Evolutionary conservation across 2,113 vertebrate species (phyloP), one percentile per base, ranked within the genome.

Genomic region (Salvelinus sp.): DNA sequence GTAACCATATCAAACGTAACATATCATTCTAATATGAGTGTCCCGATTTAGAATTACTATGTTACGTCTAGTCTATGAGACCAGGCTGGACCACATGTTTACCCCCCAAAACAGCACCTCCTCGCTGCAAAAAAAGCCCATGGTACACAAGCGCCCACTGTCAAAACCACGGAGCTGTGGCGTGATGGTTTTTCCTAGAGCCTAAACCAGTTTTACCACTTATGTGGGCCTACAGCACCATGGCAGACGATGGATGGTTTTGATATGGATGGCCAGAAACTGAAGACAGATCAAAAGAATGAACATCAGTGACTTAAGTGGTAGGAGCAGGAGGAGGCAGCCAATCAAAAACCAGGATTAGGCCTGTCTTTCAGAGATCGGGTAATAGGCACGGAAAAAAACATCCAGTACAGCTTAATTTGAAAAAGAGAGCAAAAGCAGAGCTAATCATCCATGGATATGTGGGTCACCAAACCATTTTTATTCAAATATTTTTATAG

Each of bases 141-240:
- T 12, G 14, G 62, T 38, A 64, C 25, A 78, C 68, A 84, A 69
- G 78, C 57, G 62, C 76, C 79, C 65, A 63, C 47, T 74, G 76
- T 78, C 69, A 75, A 81, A 23, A 71, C 72, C 23, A 10, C 75
- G 76, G 79, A 77, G 62, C n/a, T 0, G 4, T 74, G 63, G 6
- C 25, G 28, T 28, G 48, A 76, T n/a, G 38, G 28, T 25, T 22
- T 67, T 79, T 69, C 67, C 27, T 62, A 33, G 28, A 57, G 60
- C 20, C 54, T 4, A 10, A 28, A 47, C 13, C 5, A 4, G 22
- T 63, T 27, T 72, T 6, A 47, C 47, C 33, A 23, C n/a, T n/a
- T 27, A 20, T 74, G 64, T 58, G 18, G 20, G 20, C 64, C 69
- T 81, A 30, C 38, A 38, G 1, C 38, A 13, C 48, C 48, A 50